Base-by-base conservation (phyloP, 2,113 vertebrate species). In the Marmota flaviventris region DNA sequence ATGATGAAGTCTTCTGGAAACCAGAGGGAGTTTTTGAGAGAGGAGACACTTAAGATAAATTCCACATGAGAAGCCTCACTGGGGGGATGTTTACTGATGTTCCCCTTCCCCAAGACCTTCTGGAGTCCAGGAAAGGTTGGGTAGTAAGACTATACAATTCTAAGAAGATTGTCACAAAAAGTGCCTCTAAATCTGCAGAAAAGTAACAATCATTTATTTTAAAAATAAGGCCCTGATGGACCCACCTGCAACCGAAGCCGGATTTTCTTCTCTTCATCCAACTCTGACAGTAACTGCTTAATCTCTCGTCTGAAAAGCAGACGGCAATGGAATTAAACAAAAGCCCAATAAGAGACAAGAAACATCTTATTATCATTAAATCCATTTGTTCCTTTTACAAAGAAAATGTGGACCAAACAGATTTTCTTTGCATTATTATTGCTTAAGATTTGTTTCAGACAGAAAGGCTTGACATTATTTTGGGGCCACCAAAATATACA, bases 231-330 rank as follows among this genome's bases (percentile, higher is more conserved):
- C 53, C 53, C 32, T 17, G 65, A 95, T 76, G 22, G 67, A 96
- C 97, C 65, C 97, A 99, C 99, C 99, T 99, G 99, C 98, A 99
- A 98, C 98, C 99, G 99, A 97, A 99, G 97, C 79, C 99, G 99
- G 85, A 99, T 99, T 98, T 99, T 99, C 98, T 99, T 99, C 98
- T 99, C 99, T 95, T 99, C 99, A 95, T 99, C 99, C 98, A 99
- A 98, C 93, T 99, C 99, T 37, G 96, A 99, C 94, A 99, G 97
- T 97, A 99, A 98, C 96, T 99, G 99, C 97, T 99, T 99, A 98
- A 99, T 99, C 98, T 99, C 99, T 97, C 99, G 99, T 98, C 99
- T 99, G 98, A 82, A 97, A 98, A 97, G 95, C 94, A 96, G 98
- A 97, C 25, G n/a, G 93, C 96, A 77, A 87, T 67, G 96, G 82